Base-by-base conservation (phyloP, 2,113 vertebrate species). In the Solea senegalensis region DNA sequence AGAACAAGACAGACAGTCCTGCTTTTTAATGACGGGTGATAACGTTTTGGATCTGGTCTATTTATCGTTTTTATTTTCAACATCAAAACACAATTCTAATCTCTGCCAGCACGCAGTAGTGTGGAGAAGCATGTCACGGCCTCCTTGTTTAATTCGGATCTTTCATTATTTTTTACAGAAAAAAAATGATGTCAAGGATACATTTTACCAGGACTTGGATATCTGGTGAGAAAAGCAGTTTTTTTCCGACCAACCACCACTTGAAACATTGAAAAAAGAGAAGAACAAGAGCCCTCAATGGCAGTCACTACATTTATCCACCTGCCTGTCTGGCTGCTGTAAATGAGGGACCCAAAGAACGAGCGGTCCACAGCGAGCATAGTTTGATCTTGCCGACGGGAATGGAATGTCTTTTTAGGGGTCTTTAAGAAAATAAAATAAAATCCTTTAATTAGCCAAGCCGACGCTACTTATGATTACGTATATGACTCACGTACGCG, bases 291-390 rank as follows among this genome's bases (percentile, higher is more conserved):
- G 44, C 44, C 44, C 51, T 63, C 21, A 63, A 40, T 40, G 59
- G 56, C 11, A 4, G 71, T 79, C 64, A 56, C 81, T 83, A 48
- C 78, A 70, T 81, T 69, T 61, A 61, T 63, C 75, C 72, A 73
- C 71, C 72, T 67, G 75, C 59, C 21, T 21, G 21, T 21, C 69
- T 60, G 75, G 57, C 61, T 48, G 61, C 34, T 60, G 43, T 39
- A 64, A 63, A 76, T 64, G 72, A 64, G 52, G 53, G 14, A 65
- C 65, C 1, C 13, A 16, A 60, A 60, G 65, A 67, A 52, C 45
- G 0, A 52, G 57, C 34, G 69, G 59, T 50, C 65, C 51, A 51
- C 51, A 60, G 74, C 21, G 54, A 53, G 58, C 75, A 76, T 72
- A 1, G 21, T 21, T 21, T 21, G 21, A 21, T 21, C 21, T 21